These are phyloP conservation scores for Xenopus borealis DNA, from an alignment of 2,113 vertebrate species.

Conservation along the genomic window DNA sequence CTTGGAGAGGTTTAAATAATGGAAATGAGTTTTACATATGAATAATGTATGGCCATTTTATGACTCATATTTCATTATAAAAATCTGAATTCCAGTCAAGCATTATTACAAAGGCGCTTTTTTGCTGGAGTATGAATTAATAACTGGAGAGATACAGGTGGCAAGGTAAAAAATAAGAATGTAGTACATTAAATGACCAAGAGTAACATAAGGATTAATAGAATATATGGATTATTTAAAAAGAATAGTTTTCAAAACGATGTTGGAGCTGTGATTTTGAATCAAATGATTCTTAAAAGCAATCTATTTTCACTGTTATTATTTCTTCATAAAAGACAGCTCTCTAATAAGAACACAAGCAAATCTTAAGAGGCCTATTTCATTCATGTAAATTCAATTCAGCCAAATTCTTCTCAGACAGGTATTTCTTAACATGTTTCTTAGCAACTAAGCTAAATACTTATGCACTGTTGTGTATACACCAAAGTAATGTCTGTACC, in stretches of 20 bases:
- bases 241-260: neutral
- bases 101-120: no score
- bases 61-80: no score
- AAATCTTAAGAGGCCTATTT: constrained; percentile 6
- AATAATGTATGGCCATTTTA: no score
- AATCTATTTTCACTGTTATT: neutral
- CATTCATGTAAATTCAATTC: constrained; percentile 10
- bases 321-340: constrained; percentile 1
- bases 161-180: no score
- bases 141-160: no score
- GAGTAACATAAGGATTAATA: neutral
- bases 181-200: no score
- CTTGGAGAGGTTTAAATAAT: no score
- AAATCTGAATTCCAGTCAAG: no score
- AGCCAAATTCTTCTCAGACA: neutral
- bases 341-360: constrained; percentile 8
- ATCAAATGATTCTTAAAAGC: neutral
- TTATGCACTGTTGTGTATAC: neutral
- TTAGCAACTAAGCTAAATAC: constrained; percentile 2
- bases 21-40: no score
- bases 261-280: neutral
- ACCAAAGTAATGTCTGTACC: no score
- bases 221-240: neutral
- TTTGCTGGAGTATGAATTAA: no score
- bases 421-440: constrained; percentile 3